Percentiles rank a stretch among this genome's conserved stretches.
Conservation (phyloP, 1,140 invertebrate genomes). For the Cotesia glomerata region DNA sequence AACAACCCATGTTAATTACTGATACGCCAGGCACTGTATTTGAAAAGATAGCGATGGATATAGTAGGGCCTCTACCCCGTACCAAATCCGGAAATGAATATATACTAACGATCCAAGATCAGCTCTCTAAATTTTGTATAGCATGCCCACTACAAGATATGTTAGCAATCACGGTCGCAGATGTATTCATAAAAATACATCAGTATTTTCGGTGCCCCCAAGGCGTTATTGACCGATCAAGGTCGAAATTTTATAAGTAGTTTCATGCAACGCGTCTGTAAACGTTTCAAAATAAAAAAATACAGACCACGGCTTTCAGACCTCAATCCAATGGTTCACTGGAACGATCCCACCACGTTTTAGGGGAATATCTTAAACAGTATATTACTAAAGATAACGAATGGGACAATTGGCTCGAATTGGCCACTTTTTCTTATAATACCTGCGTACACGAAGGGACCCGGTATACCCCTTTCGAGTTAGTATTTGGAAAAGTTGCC, state of each 20-base stretch:
- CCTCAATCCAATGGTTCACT: conserved; percentile 42
- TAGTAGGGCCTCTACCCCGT: neutral
- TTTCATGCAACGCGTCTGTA: conserved; percentile 32
- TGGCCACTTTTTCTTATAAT: conserved; percentile 1
- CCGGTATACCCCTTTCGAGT: neutral
- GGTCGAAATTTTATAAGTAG: conserved; percentile 30
- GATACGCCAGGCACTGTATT: neutral
- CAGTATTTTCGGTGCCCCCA: conserved; percentile 5
- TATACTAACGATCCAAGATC: conserved; percentile 13
- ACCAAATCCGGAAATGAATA: conserved; percentile 1
- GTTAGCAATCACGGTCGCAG: neutral
- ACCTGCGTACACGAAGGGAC: conserved; percentile 5
- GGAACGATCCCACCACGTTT: conserved; percentile 36
- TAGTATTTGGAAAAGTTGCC: neutral
- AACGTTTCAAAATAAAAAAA: conserved; percentile 38
- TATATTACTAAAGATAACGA: neutral
- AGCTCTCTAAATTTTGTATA: neutral
- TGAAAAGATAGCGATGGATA: neutral
- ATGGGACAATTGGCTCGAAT: conserved; percentile 11
- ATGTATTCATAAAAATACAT: conserved; percentile 8
- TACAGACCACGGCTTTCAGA: conserved; percentile 33
- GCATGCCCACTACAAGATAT: neutral
- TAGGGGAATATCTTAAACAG: conserved; percentile 35
- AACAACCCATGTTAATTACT: neutral
- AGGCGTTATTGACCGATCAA: conserved; percentile 6